Base-by-base conservation (phyloP, 2,888 invertebrate genomes). In the Lepeophtheirus nordmannii region DNA sequence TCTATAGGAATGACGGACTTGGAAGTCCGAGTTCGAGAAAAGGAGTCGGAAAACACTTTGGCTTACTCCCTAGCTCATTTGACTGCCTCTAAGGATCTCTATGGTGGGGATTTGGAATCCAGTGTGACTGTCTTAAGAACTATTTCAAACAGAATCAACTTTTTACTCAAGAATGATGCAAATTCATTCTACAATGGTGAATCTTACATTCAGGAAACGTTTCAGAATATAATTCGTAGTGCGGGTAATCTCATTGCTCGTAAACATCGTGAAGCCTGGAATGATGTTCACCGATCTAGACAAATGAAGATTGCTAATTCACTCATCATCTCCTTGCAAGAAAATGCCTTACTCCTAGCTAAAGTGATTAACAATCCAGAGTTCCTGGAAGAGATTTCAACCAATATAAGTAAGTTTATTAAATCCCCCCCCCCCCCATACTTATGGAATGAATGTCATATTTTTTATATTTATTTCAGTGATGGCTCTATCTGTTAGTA, bases 41-140 rank as follows among this genome's bases (percentile, higher is more conserved):
- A 67, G 38, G 68, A 85, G 0, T 80, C 82, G n/a, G 77, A 89
- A 14, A 82, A 85, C 68, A 84, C 85, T 69, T 86, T 89, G 73
- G 87, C 87, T 72, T 86, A 85, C 73, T 69, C 69, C 53, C 67
- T 71, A 66, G 69, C 70, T 17, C 62, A 65, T 14, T 69, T 70
- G 59, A 70, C 70, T 1, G 68, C 61, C n/a, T 66, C 67, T 68
- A 86, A 88, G 74, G 38, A 85, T 0, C 76, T 91, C 0, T 90
- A 89, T 74, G 90, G 90, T 1, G 90, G 90, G 0, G 90, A 91
- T 74, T 88, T 91, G 85, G 84, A 87, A 79, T 87, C 88, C 39
- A 88, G 89, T 0, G 87, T 89, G 0, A 86, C 85, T 73, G 88
- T 91, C 65, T 87, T 91, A 41, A 38, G 38, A 41, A 37, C 66